phyloP scores from a whole-genome alignment of 2,888 invertebrate species.

The Cerastis leucographa region DNA sequence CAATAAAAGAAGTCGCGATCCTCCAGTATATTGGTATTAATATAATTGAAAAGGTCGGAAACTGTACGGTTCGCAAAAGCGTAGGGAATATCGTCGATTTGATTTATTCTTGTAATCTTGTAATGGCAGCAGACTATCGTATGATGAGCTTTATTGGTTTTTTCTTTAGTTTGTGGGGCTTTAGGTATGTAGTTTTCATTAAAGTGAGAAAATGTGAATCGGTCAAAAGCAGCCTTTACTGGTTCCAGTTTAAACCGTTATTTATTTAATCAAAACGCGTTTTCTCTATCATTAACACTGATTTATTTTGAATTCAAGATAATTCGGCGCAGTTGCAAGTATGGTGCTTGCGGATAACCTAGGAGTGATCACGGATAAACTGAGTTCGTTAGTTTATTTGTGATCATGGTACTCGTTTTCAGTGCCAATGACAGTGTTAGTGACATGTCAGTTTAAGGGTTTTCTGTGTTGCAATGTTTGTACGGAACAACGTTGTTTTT shows the following conservation, averaged over 20 bases:
- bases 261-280: background rate
- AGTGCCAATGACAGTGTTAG: too few relatives aligned
- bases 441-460: too few relatives aligned
- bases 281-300: background rate
- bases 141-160: conserved; percentile 16
- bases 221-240: background rate
- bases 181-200: background rate
- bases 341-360: too few relatives aligned
- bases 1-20: conserved; percentile 37
- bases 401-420: too few relatives aligned
- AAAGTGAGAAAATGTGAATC: background rate
- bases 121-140: conserved; percentile 27
- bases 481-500: too few relatives aligned
- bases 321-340: too few relatives aligned
- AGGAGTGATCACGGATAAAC: too few relatives aligned
- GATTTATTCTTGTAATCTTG: conserved; percentile 53
- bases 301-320: too few relatives aligned
- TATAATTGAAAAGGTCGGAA: conserved; percentile 56
- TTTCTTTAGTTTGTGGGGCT: background rate
- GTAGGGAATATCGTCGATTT: conserved; percentile 32
- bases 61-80: conserved; percentile 36
- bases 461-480: too few relatives aligned
- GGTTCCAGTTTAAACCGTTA: background rate
- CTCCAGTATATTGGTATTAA: conserved; percentile 48
- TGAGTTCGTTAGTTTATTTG: too few relatives aligned